Evolutionary conservation across 2,113 vertebrate species (phyloP).

Genomic region (Aspidoscelis tigris): DNA sequence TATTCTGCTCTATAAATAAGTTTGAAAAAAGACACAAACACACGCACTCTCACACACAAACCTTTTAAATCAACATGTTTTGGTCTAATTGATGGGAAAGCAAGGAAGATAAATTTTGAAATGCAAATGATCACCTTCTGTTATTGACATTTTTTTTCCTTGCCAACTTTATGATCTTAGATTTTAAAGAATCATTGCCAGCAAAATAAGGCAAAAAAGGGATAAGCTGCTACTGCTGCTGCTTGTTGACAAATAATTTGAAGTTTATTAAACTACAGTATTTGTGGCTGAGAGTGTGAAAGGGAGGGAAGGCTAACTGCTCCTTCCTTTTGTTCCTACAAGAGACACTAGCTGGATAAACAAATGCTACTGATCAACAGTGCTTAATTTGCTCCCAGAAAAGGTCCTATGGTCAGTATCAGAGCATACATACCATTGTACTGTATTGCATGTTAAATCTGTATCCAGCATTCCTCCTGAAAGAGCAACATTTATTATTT

Average conservation of each 20-base stretch:
- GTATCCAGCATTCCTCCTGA: too few species aligned
- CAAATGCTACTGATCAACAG: neutral
- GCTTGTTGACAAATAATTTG: slow-evolving; percentile 11
- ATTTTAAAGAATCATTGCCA: slow-evolving; percentile 62
- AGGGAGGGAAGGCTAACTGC: neutral
- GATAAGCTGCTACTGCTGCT: slow-evolving; percentile 8
- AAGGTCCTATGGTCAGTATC: neutral
- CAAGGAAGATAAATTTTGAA: slow-evolving; percentile 82
- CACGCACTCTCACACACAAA: slow-evolving; percentile 72
- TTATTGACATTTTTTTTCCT: slow-evolving; percentile 67
- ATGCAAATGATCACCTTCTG: slow-evolving; percentile 85
- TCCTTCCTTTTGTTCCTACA: neutral
- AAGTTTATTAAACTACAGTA: slow-evolving; percentile 34
- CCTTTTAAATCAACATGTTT: slow-evolving; percentile 85
- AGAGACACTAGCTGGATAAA: neutral
- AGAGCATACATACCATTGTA: neutral
- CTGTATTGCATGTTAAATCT: too few species aligned
- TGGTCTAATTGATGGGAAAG: slow-evolving; percentile 80
- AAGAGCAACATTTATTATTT: neutral
- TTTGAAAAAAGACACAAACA: slow-evolving; percentile 79
- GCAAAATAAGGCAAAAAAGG: slow-evolving; percentile 45
- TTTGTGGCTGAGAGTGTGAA: neutral
- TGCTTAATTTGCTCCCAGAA: neutral
- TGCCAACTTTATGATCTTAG: slow-evolving; percentile 73
- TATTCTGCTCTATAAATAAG: slow-evolving; percentile 85